Percentiles rank a stretch among this genome's conserved stretches.
Conservation (phyloP, 2,888 invertebrate species). For the Platyscelio sp. region DNA sequence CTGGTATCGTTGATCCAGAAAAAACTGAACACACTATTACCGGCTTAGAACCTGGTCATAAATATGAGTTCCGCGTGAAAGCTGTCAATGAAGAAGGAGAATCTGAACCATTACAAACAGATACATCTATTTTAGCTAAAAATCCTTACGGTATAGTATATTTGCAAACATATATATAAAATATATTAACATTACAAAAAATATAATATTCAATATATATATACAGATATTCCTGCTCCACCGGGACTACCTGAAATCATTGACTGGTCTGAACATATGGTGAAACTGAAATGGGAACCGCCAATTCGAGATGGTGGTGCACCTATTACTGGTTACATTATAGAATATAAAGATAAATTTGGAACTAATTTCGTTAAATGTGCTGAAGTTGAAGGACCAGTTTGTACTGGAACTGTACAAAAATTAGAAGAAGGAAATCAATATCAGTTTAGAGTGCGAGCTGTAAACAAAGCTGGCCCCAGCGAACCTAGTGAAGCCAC, state of each 20-base stretch:
- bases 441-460: slow-evolving; percentile 95
- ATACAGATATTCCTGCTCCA: slow-evolving; percentile 90
- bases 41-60: slow-evolving; percentile 95
- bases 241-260: slow-evolving; percentile 96
- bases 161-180: too few species aligned
- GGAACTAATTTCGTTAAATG: slow-evolving; percentile 96
- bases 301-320: slow-evolving; percentile 96
- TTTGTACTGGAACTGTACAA: slow-evolving; percentile 95
- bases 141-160: slow-evolving; percentile 93
- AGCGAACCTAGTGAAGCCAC: slow-evolving; percentile 97
- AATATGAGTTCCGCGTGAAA: slow-evolving; percentile 98
- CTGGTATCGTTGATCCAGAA: slow-evolving; percentile 93
- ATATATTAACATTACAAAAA: too few species aligned
- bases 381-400: slow-evolving; percentile 94
- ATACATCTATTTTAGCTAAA: slow-evolving; percentile 95
- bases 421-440: slow-evolving; percentile 94
- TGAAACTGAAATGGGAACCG: slow-evolving; percentile 95
- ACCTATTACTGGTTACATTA: slow-evolving; percentile 96
- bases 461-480: slow-evolving; percentile 96
- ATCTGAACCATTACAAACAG: slow-evolving; percentile 97
- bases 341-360: slow-evolving; percentile 98
- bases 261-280: slow-evolving; percentile 96
- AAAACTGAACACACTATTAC: slow-evolving; percentile 93
- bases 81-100: slow-evolving; percentile 99
- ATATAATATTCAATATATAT: background rate